Evolutionary conservation across 2,113 vertebrate genomes (phyloP), one percentile per base, ranked within the genome.

Genomic region (Marmota monax): DNA sequence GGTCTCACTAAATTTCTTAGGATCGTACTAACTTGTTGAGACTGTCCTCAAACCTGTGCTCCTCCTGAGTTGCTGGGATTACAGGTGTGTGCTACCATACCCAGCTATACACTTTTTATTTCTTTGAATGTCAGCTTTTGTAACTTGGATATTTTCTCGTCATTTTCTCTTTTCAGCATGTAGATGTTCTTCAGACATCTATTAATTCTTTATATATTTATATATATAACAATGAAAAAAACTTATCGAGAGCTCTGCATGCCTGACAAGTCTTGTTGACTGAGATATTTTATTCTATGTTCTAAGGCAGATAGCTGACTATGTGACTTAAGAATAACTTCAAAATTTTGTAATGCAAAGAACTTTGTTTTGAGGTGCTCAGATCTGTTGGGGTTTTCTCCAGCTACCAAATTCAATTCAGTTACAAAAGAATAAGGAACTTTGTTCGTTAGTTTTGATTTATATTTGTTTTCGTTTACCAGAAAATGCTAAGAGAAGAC

Each of bases 101-200:
- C 23, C 61, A 63, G 61, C 58, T 25, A 63, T 2, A 63, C 23
- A 63, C 23, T 70, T 84, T 78, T 89, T 22, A 63, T 89, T 29
- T 88, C 23, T 84, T 11, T 79, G 25, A 87, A 20, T 90, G 7
- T 65, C 56, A 73, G 29, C 77, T 88, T 93, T 87, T 90, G 0
- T n/a, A 92, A 39, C 61, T 93, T 79, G 2, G 61, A 2, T 92
- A 65, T 92, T 90, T 63, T 97, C 42, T 56, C 18, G 51, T 45
- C 25, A 20, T 69, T 78, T 87, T 97, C 37, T 56, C 18, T 92
- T 70, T 93, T 11, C 2, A 25, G n/a, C 17, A 2, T 84, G 2
- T 77, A 77, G 23, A 72, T 6, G 39, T 82, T 34, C 5, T 92
- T 88, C 18, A 67, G 65, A 76, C 4, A 77, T 12, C 1, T 79